phyloP scores from a whole-genome alignment of 2,888 invertebrate genomes.

The Ceratothoa steindachneri region DNA sequence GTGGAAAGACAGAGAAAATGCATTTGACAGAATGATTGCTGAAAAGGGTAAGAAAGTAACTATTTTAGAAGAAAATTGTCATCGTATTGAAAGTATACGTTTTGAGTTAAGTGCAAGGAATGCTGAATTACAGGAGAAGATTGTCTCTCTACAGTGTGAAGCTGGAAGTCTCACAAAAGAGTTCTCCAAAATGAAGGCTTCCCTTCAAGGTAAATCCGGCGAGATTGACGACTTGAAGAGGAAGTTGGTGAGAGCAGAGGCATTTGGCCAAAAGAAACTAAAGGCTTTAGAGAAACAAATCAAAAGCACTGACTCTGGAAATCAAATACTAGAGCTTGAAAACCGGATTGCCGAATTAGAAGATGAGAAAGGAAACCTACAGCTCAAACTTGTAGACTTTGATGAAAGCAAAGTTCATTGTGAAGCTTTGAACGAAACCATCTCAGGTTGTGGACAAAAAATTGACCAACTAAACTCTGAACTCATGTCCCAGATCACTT shows the following conservation, averaged over 20 bases:
- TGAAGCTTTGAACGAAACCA: slow-evolving; percentile 17
- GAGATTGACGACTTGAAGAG: slow-evolving; percentile 38
- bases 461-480: slow-evolving; percentile 48
- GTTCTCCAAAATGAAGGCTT: slow-evolving; percentile 70
- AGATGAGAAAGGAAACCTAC: slow-evolving; percentile 86
- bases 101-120: slow-evolving; percentile 51
- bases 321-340: slow-evolving; percentile 50
- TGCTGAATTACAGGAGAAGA: slow-evolving; percentile 55
- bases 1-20: slow-evolving; percentile 52
- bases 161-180: slow-evolving; percentile 63
- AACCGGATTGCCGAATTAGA: slow-evolving; percentile 70
- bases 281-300: slow-evolving; percentile 70
- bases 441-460: slow-evolving; percentile 19
- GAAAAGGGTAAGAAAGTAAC: slow-evolving; percentile 32
- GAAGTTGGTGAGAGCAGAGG: slow-evolving; percentile 42
- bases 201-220: slow-evolving; percentile 19
- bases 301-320: slow-evolving; percentile 50
- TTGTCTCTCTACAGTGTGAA: slow-evolving; percentile 55
- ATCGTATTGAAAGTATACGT: slow-evolving; percentile 50
- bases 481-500: slow-evolving; percentile 59
- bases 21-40: slow-evolving; percentile 18
- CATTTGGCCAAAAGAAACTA: slow-evolving; percentile 60
- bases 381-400: slow-evolving; percentile 75
- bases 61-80: slow-evolving; percentile 49
- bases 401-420: slow-evolving; percentile 57